phyloP scores from a whole-genome alignment of 92 coral and sea anemone species.

The Blastomussa wellsi region DNA sequence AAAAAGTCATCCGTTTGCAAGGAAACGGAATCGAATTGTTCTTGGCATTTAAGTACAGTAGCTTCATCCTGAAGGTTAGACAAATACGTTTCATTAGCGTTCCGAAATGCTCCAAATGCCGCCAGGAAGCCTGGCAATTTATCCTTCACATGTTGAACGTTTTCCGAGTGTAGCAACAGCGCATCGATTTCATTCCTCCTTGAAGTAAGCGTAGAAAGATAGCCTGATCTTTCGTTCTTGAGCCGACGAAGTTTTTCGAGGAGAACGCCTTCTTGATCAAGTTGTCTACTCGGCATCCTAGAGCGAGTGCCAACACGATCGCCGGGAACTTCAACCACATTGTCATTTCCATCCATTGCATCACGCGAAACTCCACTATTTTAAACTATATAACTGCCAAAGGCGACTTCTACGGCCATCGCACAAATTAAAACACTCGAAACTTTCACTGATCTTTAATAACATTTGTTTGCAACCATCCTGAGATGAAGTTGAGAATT shows the following conservation, averaged over 20 bases:
- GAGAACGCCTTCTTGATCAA: conserved; percentile 4
- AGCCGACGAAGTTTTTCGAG: conserved; percentile 22
- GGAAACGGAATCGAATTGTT: conserved; percentile 12
- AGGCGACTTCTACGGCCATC: neutral
- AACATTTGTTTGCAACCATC: too few species aligned
- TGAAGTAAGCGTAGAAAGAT: conserved; percentile 33
- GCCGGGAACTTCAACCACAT: neutral
- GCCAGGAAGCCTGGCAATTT: conserved; percentile 29
- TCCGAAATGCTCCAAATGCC: conserved; percentile 25
- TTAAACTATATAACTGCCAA: neutral
- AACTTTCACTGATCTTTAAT: too few species aligned
- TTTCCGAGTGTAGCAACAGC: conserved; percentile 18
- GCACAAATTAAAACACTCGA: too few species aligned
- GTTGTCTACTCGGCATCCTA: neutral
- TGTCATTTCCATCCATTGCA: neutral
- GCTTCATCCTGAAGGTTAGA: conserved; percentile 19
- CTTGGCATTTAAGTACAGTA: conserved; percentile 12
- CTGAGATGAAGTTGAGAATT: too few species aligned
- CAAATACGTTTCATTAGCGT: conserved; percentile 24
- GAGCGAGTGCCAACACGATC: neutral
- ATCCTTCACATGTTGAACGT: conserved; percentile 24
- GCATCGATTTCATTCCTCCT: conserved; percentile 30
- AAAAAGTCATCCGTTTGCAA: conserved; percentile 2
- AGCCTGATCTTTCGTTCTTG: conserved; percentile 19
- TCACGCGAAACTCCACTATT: neutral